Evolutionary conservation across 2,797 vertebrate species (phyloP).

Genomic region (Myripristis murdjan): DNA sequence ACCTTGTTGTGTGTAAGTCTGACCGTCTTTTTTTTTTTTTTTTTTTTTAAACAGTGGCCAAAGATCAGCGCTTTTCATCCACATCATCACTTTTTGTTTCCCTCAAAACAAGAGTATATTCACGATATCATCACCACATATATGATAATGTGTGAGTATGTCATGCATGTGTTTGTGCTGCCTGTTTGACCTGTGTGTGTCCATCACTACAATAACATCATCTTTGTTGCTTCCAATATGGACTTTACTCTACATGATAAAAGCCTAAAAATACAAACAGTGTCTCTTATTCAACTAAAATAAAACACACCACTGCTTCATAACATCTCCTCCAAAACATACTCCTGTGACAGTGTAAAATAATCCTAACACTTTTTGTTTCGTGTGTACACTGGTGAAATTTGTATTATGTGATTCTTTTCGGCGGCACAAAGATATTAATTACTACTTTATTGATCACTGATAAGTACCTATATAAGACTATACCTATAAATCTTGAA

Average conservation of each 20-base stretch:
- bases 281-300: too few relatives aligned
- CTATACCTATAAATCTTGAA: too few relatives aligned
- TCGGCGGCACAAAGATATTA: too few relatives aligned
- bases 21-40: conserved; percentile 39
- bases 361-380: too few relatives aligned
- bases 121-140: too few relatives aligned
- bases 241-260: conserved; percentile 93
- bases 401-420: too few relatives aligned
- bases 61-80: conserved; percentile 25
- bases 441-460: too few relatives aligned
- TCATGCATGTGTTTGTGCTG: neutral
- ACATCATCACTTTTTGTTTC: conserved; percentile 30
- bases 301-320: too few relatives aligned
- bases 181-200: conserved; percentile 91
- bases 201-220: conserved; percentile 92
- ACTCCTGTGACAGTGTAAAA: too few relatives aligned
- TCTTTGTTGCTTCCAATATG: conserved; percentile 92
- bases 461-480: too few relatives aligned
- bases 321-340: too few relatives aligned
- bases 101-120: neutral
- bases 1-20: neutral
- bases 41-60: conserved; percentile 18
- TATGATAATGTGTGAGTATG: neutral
- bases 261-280: conserved; percentile 27
- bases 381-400: too few relatives aligned